Conservation (phyloP, 2,797 vertebrate genomes). For the Tenualosa ilisha region DNA sequence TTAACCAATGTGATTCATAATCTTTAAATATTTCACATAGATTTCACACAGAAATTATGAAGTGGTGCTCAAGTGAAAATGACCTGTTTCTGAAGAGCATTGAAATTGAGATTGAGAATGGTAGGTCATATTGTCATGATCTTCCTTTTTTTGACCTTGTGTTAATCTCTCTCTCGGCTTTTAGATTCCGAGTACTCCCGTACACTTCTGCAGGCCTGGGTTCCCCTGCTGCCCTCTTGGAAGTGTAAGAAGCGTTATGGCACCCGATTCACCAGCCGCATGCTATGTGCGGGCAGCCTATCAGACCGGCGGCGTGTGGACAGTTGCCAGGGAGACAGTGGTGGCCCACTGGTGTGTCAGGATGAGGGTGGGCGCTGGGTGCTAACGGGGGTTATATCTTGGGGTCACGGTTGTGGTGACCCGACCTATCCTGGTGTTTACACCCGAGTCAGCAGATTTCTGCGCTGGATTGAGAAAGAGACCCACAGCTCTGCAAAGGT, state of each 20-base stretch:
- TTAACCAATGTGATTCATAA: not conserved
- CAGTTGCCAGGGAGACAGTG: slow-evolving; percentile 89
- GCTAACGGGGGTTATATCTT: slow-evolving; percentile 85
- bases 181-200: slow-evolving; percentile 84
- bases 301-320: slow-evolving; percentile 81
- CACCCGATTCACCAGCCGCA: slow-evolving; percentile 80
- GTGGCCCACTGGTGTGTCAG: slow-evolving; percentile 84
- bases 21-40: not conserved
- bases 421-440: slow-evolving; percentile 85
- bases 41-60: not conserved
- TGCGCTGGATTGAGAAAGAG: slow-evolving; percentile 83
- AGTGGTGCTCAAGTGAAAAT: not conserved
- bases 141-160: not conserved
- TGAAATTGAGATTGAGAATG: not conserved
- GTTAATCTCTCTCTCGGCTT: slow-evolving; percentile 45
- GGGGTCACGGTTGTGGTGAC: slow-evolving; percentile 86
- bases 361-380: slow-evolving; percentile 79
- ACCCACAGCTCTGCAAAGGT: slow-evolving; percentile 61
- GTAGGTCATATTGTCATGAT: not conserved
- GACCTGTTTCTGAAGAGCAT: not conserved
- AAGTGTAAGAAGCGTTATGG: slow-evolving; percentile 78
- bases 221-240: slow-evolving; percentile 79
- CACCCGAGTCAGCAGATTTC: slow-evolving; percentile 83
- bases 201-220: slow-evolving; percentile 81
- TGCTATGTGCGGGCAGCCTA: slow-evolving; percentile 87